These are phyloP conservation scores for Alethe diademata DNA, from an alignment of 2,113 vertebrate genomes.

Conservation along the genomic window DNA sequence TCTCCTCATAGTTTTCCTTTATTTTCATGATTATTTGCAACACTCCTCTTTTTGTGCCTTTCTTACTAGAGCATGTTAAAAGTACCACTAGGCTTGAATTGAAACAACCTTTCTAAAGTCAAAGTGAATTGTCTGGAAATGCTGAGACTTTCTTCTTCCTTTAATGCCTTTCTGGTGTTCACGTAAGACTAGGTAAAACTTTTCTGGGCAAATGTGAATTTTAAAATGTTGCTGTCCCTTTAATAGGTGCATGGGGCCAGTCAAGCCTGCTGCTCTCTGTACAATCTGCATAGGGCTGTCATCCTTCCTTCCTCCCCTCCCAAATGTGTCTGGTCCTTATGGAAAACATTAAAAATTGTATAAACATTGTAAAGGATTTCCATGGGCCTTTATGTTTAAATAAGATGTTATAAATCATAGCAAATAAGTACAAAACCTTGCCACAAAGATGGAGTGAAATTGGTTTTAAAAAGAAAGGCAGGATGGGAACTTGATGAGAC, in stretches of 20 bases:
- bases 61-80: not conserved
- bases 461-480: not conserved
- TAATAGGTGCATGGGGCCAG: not conserved
- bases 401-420: not conserved
- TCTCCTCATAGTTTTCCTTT: not conserved
- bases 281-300: not conserved
- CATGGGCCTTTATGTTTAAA: not conserved
- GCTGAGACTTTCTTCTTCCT: not conserved
- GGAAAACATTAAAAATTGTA: conserved; percentile 19
- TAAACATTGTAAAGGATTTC: conserved; percentile 20
- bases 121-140: not conserved
- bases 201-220: not conserved
- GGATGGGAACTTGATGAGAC: not conserved
- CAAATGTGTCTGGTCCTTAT: not conserved
- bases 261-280: not conserved
- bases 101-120: not conserved
- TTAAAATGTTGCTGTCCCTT: not conserved
- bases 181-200: not conserved
- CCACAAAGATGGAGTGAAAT: not conserved
- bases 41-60: not conserved
- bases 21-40: not conserved
- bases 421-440: not conserved
- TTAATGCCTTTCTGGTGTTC: not conserved
- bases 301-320: not conserved
- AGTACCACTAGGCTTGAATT: not conserved